These are phyloP conservation scores for Rhyacophila evoluta DNA, from an alignment of 2,888 invertebrate genomes.

Conservation along the genomic window DNA sequence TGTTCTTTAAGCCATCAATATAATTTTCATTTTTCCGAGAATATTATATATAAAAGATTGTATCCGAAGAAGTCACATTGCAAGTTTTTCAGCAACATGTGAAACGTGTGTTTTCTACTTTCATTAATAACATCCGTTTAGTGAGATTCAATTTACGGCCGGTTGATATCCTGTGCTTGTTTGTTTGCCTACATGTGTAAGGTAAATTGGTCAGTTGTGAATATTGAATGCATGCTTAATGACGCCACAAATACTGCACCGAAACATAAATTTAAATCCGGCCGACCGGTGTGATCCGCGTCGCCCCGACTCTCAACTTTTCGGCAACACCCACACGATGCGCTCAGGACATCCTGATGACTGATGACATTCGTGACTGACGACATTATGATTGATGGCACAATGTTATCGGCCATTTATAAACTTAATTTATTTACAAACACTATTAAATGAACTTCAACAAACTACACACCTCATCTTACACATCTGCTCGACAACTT, in stretches of 20 bases:
- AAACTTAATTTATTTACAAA: too few species aligned
- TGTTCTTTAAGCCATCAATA: too few species aligned
- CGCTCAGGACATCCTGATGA: too few species aligned
- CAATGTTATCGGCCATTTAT: too few species aligned
- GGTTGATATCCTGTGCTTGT: not conserved
- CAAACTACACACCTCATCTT: too few species aligned
- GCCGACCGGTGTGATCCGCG: not conserved
- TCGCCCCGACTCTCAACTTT: not conserved
- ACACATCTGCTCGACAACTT: too few species aligned
- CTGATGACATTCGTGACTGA: too few species aligned
- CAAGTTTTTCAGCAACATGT: not conserved
- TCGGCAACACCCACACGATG: not conserved
- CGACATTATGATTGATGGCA: too few species aligned
- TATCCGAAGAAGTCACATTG: too few species aligned
- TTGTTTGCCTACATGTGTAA: not conserved
- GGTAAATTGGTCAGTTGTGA: conserved; percentile 11
- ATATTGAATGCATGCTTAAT: not conserved
- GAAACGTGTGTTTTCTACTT: not conserved
- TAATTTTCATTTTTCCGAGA: too few species aligned
- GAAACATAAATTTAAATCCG: conserved; percentile 28
- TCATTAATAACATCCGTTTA: conserved; percentile 19
- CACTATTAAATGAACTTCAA: too few species aligned
- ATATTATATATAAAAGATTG: too few species aligned
- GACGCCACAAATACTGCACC: not conserved
- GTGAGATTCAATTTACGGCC: not conserved